Evolutionary conservation across 2,888 invertebrate species (phyloP), one percentile per base, ranked within the genome.

Genomic region (Latrodectus hesperus): DNA sequence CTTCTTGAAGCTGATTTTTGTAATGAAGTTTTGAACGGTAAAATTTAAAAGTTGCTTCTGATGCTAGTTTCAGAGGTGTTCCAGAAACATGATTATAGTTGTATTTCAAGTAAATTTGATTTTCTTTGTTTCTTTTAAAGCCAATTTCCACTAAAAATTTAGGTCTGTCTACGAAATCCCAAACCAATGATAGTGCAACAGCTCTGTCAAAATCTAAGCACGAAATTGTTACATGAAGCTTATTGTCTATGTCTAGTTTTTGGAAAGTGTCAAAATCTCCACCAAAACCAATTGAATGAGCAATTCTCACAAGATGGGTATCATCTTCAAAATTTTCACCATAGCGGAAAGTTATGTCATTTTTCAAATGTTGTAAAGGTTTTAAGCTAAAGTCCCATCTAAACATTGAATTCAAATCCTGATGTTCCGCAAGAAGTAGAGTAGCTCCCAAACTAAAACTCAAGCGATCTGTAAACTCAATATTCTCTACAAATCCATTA

Each of bases 311-410:
- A 26, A 82, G 38, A 55, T 88, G 84, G 11, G 71, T 82, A 10
- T 81, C 76, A 22, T 88, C 84, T n/a, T 81, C 70, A 51, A 88
- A 84, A 17, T 84, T 78, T 74, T 81, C 73, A 6, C 88, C 88
- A 53, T 88, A 88, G 11, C 84, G 68, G 65, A 88, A 78, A 55
- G 64, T 77, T 12, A 88, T 60, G 22, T 88, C 88, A 55, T 78
- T 78, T 65, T 85, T 83, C 16, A 72, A 26, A 38, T 85, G 84
- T n/a, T 72, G 73, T n/a, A 84, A 67, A 11, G 80, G 83, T 38
- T 73, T 83, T 12, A 79, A 80, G 22, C 88, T 88, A 14, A 88
- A 84, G 75, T 88, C 84, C 88, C 88, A 88, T 55, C 65, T 77
- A 12, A 84, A 52, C 68, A 68, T 79, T 4, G 79, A 64, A 52